Conservation (phyloP, 1,140 invertebrate genomes). For the Saccostrea echinata region DNA sequence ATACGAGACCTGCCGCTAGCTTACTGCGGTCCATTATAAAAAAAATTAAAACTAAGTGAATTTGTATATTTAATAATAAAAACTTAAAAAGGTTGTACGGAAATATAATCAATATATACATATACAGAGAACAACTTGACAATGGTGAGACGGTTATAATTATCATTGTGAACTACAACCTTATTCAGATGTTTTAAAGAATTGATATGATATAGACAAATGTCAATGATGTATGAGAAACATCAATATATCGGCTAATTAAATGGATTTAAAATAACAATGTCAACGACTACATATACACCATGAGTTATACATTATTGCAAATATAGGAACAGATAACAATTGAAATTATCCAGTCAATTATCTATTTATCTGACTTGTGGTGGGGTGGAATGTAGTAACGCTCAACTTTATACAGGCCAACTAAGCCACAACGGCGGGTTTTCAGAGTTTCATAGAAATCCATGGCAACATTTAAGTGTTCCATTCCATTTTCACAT, state of each 20-base stretch:
- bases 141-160: not conserved
- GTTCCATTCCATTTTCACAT: conserved; percentile 67
- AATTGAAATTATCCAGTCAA: not conserved
- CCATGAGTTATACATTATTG: not conserved
- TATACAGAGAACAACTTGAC: not conserved
- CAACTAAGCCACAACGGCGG: conserved; percentile 68
- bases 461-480: conserved; percentile 63
- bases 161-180: not conserved
- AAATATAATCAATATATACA: conserved; percentile 19
- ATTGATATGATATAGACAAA: not conserved
- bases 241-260: not conserved
- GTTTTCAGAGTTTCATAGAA: conserved; percentile 67
- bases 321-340: not conserved
- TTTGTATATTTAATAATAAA: not conserved
- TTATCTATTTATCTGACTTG: not conserved
- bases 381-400: conserved; percentile 68
- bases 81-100: not conserved
- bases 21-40: not conserved
- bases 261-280: not conserved
- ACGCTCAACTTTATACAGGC: conserved; percentile 69
- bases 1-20: too few relatives aligned
- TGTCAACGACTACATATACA: not conserved
- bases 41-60: not conserved
- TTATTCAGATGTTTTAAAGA: not conserved
- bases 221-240: not conserved